Conservation (phyloP, 2,113 vertebrate genomes). For the Lophotis ruficrista region DNA sequence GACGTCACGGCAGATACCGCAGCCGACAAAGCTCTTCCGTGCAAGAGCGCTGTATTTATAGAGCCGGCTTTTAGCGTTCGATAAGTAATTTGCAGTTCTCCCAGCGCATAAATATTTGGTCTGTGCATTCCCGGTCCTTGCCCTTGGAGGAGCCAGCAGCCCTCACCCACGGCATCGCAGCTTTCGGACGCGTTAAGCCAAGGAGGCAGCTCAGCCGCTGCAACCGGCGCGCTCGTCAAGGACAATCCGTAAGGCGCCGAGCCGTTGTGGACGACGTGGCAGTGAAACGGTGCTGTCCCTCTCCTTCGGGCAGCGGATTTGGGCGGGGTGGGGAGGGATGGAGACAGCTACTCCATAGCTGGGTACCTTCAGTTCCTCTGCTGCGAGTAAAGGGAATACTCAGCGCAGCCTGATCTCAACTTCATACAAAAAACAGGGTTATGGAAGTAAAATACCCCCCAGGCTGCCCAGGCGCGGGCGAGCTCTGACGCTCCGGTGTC, state of each 20-base stretch:
- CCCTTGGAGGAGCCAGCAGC: not conserved
- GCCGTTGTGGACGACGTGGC: not conserved
- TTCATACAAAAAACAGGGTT: not conserved
- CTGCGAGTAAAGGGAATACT: not conserved
- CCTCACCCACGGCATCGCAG: not conserved
- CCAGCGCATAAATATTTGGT: not conserved
- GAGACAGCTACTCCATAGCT: not conserved
- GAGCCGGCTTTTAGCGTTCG: not conserved
- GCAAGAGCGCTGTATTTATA: not conserved
- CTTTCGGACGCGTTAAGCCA: not conserved
- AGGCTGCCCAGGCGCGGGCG: not conserved
- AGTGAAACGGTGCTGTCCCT: not conserved
- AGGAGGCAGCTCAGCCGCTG: not conserved
- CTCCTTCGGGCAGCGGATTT: not conserved
- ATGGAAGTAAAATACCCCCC: not conserved
- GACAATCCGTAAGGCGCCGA: not conserved
- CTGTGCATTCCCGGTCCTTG: not conserved
- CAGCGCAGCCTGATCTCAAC: not conserved
- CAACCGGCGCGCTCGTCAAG: rapidly evolving
- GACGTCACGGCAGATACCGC: not conserved
- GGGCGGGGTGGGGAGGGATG: no score
- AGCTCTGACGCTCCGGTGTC: not conserved
- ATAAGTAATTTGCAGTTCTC: not conserved
- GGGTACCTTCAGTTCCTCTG: not conserved
- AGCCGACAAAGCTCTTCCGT: not conserved